Percentiles rank a stretch among this genome's conserved stretches.
Evolutionary conservation across 2,888 invertebrate species (phyloP).

Genomic region (Athalia cordata): DNA sequence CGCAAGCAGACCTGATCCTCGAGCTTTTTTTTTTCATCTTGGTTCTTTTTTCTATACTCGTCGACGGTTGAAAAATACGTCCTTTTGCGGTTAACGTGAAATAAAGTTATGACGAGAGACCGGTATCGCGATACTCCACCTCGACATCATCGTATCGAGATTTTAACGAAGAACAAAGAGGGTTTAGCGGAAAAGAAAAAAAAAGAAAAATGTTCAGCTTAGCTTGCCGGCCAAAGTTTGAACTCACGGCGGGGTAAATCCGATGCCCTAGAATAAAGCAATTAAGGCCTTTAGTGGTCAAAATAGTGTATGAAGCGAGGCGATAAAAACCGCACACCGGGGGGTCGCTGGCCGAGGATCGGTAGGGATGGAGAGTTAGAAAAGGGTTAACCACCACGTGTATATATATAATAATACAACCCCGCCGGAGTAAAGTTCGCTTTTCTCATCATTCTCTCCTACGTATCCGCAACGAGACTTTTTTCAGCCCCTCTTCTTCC

Average conservation of each 20-base stretch:
- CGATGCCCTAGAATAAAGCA: constrained; percentile 23
- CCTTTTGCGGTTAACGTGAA: too few relatives aligned
- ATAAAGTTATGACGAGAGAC: too few relatives aligned
- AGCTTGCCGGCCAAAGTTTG: constrained; percentile 16
- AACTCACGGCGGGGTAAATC: constrained; percentile 18
- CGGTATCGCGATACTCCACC: too few relatives aligned
- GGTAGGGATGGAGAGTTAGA: constrained; percentile 4
- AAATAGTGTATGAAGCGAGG: constrained; percentile 35
- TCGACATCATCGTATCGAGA: too few relatives aligned
- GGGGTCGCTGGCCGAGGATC: background rate
- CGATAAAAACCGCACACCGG: constrained; percentile 36
- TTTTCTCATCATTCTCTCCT: constrained; percentile 17
- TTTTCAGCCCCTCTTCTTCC: background rate
- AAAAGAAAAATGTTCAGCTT: background rate
- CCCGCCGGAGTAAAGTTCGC: constrained; percentile 1
- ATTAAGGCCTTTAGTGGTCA: constrained; percentile 35
- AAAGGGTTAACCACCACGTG: constrained; percentile 28
- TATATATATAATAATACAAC: too few relatives aligned
- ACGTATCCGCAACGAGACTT: background rate
- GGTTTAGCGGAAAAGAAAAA: background rate
- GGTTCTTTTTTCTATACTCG: too few relatives aligned
- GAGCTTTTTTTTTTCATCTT: too few relatives aligned
- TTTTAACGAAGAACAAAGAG: background rate
- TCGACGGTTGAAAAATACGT: too few relatives aligned
- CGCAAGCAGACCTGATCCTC: too few relatives aligned